Conservation (phyloP, 1,140 invertebrate species). For the Cydia fagiglandana region DNA sequence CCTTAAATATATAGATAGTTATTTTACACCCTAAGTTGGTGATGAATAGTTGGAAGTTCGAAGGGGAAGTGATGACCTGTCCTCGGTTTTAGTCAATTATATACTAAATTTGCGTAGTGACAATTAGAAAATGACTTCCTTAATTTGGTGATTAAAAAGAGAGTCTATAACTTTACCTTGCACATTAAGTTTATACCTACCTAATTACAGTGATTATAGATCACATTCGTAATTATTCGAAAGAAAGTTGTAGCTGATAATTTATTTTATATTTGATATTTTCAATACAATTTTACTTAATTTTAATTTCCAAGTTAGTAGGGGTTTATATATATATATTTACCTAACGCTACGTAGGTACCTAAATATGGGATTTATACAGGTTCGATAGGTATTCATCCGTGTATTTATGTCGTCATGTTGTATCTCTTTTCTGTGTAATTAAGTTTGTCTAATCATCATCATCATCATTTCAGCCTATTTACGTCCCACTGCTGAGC, state of each 20-base stretch:
- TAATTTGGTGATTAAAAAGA: conserved; percentile 4
- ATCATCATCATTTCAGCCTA: too few species aligned
- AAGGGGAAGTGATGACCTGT: background rate
- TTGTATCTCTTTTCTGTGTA: too few species aligned
- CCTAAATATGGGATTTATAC: too few species aligned
- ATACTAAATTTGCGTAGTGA: background rate
- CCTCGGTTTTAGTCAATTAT: background rate
- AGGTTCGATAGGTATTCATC: too few species aligned
- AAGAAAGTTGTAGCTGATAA: background rate
- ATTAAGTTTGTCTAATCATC: too few species aligned
- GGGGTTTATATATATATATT: too few species aligned
- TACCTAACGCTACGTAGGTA: too few species aligned
- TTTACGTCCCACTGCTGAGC: too few species aligned
- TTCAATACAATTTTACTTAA: too few species aligned
- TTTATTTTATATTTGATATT: too few species aligned
- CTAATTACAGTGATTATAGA: background rate
- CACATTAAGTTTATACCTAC: background rate
- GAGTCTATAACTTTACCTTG: background rate
- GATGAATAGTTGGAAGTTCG: background rate
- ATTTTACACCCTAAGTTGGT: background rate
- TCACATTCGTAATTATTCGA: background rate
- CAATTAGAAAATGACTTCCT: background rate
- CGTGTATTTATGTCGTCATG: too few species aligned
- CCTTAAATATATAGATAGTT: background rate
- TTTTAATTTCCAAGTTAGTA: too few species aligned